A percentile compares a stretch with the other conserved stretches of the same genome.
phyloP scores from a whole-genome alignment of 2,113 vertebrate genomes.

The Coregonus clupeaformis region DNA sequence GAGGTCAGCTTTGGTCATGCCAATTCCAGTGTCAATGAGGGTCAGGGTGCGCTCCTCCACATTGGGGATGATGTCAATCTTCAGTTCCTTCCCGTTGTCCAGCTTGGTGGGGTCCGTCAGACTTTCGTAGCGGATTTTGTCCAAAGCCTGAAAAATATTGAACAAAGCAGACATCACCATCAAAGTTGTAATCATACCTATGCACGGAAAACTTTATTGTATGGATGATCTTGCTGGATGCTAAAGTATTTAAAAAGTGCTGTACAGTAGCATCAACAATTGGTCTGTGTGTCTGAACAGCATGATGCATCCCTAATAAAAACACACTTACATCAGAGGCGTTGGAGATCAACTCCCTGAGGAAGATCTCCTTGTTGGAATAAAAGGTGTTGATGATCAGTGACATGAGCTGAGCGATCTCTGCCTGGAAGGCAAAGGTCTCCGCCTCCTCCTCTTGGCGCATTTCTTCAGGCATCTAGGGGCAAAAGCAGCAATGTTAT shows the following conservation, averaged over 20 bases:
- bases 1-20: constrained; percentile 94
- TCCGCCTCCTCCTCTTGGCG: constrained; percentile 90
- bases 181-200: not conserved
- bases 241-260: no score
- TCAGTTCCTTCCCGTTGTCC: constrained; percentile 89
- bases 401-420: constrained; percentile 96
- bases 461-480: constrained; percentile 93
- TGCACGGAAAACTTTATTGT: not conserved
- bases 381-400: constrained; percentile 96
- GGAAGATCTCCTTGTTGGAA: constrained; percentile 94
- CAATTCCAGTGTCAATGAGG: constrained; percentile 87
- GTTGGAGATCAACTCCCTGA: constrained; percentile 91
- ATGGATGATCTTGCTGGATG: no score
- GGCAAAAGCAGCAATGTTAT: not conserved
- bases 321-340: constrained; percentile 86
- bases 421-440: constrained; percentile 96
- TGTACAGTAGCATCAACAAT: no score
- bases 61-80: constrained; percentile 90
- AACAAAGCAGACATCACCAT: not conserved
- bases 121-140: constrained; percentile 94
- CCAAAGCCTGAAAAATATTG: constrained; percentile 76
- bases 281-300: no score
- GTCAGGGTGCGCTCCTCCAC: constrained; percentile 82
- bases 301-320: no score
- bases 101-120: constrained; percentile 86